Evolutionary conservation across 2,888 invertebrate genomes (phyloP).

Genomic region (Branchipolynoe longqiensis): DNA sequence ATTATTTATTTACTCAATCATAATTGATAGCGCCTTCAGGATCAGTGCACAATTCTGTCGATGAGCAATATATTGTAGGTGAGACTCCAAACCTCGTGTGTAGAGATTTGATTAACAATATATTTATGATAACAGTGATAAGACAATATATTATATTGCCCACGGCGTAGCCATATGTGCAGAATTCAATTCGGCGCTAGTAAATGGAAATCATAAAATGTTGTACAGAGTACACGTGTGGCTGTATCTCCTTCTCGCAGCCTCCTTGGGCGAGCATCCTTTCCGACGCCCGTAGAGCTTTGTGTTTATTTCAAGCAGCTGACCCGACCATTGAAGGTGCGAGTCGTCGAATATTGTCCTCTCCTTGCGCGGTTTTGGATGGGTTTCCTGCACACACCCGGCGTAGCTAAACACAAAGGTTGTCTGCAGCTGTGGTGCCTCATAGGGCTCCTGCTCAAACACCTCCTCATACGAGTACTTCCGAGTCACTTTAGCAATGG

Average conservation of each 20-base stretch:
- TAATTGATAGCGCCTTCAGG: too few species aligned
- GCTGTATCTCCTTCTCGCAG: neutral
- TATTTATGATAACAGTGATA: too few species aligned
- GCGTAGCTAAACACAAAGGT: conserved; percentile 56
- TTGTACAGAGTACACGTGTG: conserved; percentile 11
- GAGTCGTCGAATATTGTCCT: conserved; percentile 49
- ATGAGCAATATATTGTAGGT: too few species aligned
- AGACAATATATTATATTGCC: too few species aligned
- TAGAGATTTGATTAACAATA: too few species aligned
- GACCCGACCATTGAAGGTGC: conserved; percentile 39
- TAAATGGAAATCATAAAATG: neutral
- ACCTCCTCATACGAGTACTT: conserved; percentile 7
- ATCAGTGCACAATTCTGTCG: too few species aligned
- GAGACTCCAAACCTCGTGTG: too few species aligned
- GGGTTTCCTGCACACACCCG: conserved; percentile 39
- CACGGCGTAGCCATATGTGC: too few species aligned
- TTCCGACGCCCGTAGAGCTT: conserved; percentile 42
- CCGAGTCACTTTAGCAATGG: neutral
- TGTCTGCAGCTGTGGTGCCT: neutral
- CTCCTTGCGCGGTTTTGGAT: conserved; percentile 35
- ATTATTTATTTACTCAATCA: too few species aligned
- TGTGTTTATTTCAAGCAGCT: neutral
- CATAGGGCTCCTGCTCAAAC: conserved; percentile 34
- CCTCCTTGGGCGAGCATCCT: neutral
- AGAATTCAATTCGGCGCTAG: too few species aligned